Conservation (phyloP, 2,888 invertebrate genomes). For the Idaea aversata region DNA sequence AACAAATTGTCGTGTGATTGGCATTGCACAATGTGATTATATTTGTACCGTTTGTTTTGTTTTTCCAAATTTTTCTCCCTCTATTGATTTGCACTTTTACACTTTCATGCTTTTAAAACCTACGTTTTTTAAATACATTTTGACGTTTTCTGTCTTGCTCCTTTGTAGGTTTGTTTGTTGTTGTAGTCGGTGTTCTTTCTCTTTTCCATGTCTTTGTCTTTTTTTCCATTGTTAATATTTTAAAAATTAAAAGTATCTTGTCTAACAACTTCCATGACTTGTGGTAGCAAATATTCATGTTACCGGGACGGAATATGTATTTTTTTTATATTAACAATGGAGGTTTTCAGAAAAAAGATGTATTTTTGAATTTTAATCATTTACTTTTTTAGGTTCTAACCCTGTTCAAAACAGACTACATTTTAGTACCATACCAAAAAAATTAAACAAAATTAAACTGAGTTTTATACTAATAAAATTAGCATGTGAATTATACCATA, state of each 20-base stretch:
- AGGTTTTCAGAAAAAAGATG: not conserved
- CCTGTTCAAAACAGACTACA: too few relatives aligned
- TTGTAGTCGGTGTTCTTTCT: constrained; percentile 80
- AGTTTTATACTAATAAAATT: not conserved
- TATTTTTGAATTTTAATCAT: too few relatives aligned
- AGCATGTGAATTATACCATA: not conserved
- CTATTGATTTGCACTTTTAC: constrained; percentile 73
- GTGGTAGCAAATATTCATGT: not conserved
- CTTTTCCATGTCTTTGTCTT: constrained; percentile 63
- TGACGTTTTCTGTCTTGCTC: constrained; percentile 37
- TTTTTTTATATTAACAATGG: not conserved
- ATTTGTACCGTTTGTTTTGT: constrained; percentile 47
- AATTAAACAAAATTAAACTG: not conserved
- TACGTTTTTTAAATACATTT: constrained; percentile 32
- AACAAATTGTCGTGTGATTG: constrained; percentile 50
- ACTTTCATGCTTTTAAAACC: constrained; percentile 63
- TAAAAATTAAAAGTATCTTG: not conserved
- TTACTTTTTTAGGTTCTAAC: too few relatives aligned
- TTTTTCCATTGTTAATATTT: constrained; percentile 11
- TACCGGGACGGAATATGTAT: not conserved
- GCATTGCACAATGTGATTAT: constrained; percentile 61
- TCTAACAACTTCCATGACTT: not conserved
- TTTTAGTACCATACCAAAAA: too few relatives aligned
- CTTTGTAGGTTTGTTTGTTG: constrained; percentile 59
- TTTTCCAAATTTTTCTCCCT: constrained; percentile 46